Evolutionary conservation across 2,797 vertebrate species (phyloP).

Genomic region (Hipposideros larvatus): DNA sequence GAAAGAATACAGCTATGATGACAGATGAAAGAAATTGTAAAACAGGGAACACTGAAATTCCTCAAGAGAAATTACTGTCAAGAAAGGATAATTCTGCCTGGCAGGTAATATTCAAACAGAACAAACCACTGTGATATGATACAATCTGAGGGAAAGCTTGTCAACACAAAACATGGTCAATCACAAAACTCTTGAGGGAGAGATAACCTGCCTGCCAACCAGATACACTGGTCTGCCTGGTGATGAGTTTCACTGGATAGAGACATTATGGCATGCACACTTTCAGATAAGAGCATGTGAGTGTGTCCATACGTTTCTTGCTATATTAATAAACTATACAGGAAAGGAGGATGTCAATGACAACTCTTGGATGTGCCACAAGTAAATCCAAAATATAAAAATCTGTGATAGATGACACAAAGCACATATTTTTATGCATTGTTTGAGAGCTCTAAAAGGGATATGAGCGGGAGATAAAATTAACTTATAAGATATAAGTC

Average conservation of each 20-base stretch:
- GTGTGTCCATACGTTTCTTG: neutral
- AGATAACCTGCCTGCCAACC: neutral
- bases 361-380: neutral
- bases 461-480: neutral
- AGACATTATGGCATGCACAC: neutral
- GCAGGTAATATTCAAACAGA: slow-evolving; percentile 54
- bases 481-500: neutral
- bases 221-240: neutral
- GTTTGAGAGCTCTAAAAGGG: neutral
- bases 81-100: slow-evolving; percentile 42
- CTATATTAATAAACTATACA: neutral
- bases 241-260: slow-evolving; percentile 1
- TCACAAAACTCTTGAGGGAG: slow-evolving; percentile 20
- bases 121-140: neutral
- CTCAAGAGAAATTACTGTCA: slow-evolving; percentile 60
- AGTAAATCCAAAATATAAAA: neutral
- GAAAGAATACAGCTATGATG: slow-evolving; percentile 50
- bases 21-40: slow-evolving; percentile 69
- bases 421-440: neutral
- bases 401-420: neutral
- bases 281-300: neutral
- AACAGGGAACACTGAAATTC: slow-evolving; percentile 48
- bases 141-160: slow-evolving; percentile 9
- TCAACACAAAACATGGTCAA: slow-evolving; percentile 61
- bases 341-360: neutral